A percentile compares a stretch with the other conserved stretches of the same genome.
These are phyloP conservation scores for Cosmorhoe ocellata DNA, from an alignment of 2,888 invertebrate species.

Conservation along the genomic window DNA sequence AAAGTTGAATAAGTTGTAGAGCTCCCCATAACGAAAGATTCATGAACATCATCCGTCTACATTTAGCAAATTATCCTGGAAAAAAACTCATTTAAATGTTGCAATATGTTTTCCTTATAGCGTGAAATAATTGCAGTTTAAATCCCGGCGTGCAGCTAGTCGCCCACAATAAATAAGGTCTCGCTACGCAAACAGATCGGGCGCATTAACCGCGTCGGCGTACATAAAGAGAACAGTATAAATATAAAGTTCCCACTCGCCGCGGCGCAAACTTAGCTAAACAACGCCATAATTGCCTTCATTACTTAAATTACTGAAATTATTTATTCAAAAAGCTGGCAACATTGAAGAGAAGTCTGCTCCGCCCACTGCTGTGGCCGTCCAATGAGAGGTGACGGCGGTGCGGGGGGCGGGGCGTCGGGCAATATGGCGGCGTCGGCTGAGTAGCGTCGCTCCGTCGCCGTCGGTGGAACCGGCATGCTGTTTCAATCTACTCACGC, in stretches of 20 bases:
- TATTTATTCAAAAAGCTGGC: conserved; percentile 83
- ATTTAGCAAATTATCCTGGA: conserved; percentile 43
- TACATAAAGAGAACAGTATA: conserved; percentile 82
- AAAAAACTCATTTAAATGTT: conserved; percentile 62
- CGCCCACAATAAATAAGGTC: conserved; percentile 75
- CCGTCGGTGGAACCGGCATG: conserved; percentile 46
- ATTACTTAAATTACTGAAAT: conserved; percentile 83
- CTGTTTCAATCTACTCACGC: conserved; percentile 59
- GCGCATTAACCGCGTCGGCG: conserved; percentile 81
- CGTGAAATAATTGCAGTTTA: conserved; percentile 80
- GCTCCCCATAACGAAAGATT: conserved; percentile 27
- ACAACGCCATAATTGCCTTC: conserved; percentile 83
- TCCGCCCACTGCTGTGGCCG: conserved; percentile 51
- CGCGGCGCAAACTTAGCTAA: conserved; percentile 82
- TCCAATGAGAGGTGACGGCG: conserved; percentile 58
- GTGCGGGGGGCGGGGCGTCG: conserved; percentile 62
- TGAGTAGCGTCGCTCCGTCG: conserved; percentile 48
- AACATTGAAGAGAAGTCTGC: conserved; percentile 70
- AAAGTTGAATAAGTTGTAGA: conserved; percentile 3
- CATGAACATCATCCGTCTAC: conserved; percentile 31
- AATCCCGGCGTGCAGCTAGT: conserved; percentile 74
- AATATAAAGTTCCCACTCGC: conserved; percentile 81
- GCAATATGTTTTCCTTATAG: conserved; percentile 74
- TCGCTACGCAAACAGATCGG: conserved; percentile 80
- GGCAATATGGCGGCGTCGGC: conserved; percentile 75